These are phyloP conservation scores for Megalurothrips usitatus DNA, from an alignment of 2,888 invertebrate genomes.

Conservation along the genomic window DNA sequence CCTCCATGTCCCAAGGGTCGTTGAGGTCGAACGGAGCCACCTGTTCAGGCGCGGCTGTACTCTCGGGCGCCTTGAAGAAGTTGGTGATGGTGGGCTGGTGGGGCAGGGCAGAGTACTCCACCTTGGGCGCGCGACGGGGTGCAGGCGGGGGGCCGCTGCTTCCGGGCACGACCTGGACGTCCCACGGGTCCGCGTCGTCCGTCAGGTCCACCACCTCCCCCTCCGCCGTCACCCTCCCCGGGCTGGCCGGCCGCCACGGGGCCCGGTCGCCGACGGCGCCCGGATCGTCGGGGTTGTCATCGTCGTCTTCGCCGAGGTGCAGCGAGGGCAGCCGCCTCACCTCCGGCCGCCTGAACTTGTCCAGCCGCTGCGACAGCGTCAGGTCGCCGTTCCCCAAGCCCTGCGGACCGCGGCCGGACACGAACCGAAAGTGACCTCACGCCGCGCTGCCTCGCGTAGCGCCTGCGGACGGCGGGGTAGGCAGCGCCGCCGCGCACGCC, in stretches of 20 bases:
- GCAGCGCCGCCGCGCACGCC: not conserved
- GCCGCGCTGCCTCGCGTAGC: not conserved
- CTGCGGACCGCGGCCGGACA: not conserved
- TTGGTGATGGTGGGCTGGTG: not conserved
- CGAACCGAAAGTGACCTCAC: not conserved
- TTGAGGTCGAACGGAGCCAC: not conserved
- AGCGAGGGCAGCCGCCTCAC: not conserved
- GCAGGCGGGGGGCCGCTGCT: not conserved
- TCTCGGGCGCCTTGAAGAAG: not conserved
- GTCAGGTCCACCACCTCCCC: not conserved
- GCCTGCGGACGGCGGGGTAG: not conserved
- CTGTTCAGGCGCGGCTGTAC: not conserved
- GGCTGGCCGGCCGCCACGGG: not conserved
- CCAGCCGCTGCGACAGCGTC: constrained; percentile 2
- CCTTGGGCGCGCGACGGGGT: not conserved
- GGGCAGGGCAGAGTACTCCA: not conserved
- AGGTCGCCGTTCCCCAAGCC: not conserved
- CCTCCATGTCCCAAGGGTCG: not conserved
- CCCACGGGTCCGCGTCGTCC: constrained; percentile 7
- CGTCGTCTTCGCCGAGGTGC: not conserved
- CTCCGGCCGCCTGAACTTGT: not conserved
- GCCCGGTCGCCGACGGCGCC: not conserved
- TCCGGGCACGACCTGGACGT: constrained; percentile 1
- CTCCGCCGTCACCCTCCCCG: not conserved
- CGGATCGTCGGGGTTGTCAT: not conserved